Evolutionary conservation across 2,113 vertebrate genomes (phyloP).

Genomic region (Procavia capensis): DNA sequence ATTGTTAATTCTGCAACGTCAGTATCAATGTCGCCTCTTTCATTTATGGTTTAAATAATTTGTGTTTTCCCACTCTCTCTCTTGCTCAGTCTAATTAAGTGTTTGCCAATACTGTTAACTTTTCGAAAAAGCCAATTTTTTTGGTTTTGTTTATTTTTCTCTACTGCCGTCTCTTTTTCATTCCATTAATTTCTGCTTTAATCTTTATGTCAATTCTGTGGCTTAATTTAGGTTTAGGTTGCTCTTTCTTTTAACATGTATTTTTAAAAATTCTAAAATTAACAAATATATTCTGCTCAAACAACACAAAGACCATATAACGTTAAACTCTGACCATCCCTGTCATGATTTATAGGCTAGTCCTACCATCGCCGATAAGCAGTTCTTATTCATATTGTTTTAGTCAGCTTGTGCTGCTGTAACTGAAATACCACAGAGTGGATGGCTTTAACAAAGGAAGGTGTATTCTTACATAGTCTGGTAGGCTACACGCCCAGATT

Average conservation of each 20-base stretch:
- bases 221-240: neutral
- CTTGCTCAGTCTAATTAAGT: neutral
- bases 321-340: neutral
- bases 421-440: too few relatives aligned
- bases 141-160: neutral
- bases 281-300: too few relatives aligned
- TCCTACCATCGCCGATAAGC: neutral
- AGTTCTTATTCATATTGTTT: neutral
- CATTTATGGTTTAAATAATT: neutral
- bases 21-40: neutral
- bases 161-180: neutral
- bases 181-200: too few relatives aligned
- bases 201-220: neutral
- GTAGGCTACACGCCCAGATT: too few relatives aligned
- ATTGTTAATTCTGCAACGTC: neutral
- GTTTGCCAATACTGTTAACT: neutral
- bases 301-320: neutral
- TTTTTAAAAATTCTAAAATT: neutral
- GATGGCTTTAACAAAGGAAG: too few relatives aligned
- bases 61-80: neutral
- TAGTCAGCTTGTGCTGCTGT: too few relatives aligned
- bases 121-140: neutral
- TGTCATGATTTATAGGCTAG: neutral
- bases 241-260: neutral
- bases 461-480: too few relatives aligned